Base-by-base conservation (phyloP, 2,797 vertebrate genomes). In the Poliocrania exsul region DNA sequence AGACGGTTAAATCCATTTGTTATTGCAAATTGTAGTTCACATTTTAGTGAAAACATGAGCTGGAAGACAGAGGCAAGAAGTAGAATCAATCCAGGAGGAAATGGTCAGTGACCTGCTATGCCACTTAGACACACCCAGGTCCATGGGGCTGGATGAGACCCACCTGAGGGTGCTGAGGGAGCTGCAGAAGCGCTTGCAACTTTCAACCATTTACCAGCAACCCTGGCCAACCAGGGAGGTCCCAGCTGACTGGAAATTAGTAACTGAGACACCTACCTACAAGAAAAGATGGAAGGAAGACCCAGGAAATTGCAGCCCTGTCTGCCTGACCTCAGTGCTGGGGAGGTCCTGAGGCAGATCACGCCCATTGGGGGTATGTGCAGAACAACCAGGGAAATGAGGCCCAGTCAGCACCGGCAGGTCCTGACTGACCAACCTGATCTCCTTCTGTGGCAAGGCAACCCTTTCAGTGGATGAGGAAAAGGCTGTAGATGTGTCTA, bases 401-500 rank as follows among this genome's bases (percentile, higher is more conserved):
- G 31, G 21, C 17, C 16, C 25, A 47, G 33, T 5, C 61, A 67
- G 25, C 25, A 53, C 4, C 5, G 5, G 38, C 33, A 47, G 33
- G 17, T n/a, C 40, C 17, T 26, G 18, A 5, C 0, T 47, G 35
- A 54, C 16, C 1, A 5, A 35, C 3, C 17, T 61, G 15, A 67
- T 19, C 40, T 60, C 38, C 38, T 53, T 40, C 10, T 46, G 5
- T 9, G 46, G 28, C 3, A 35, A 37, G 8, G 8, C 29, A 16
- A 58, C 11, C 6, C 13, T 29, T 11, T 14, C 0, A 26, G n/a
- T 13, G 19, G 16, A 51, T 33, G 33, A 51, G 24, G 28, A 29
- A 58, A 72, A 66, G n/a, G 51, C 53, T 58, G 8, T 25, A 24
- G 13, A 65, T 33, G n/a, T 17, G 37, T 21, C 37, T 33, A 24